Conservation (phyloP, 2,113 vertebrate genomes). For the Tylochromis polylepis region DNA sequence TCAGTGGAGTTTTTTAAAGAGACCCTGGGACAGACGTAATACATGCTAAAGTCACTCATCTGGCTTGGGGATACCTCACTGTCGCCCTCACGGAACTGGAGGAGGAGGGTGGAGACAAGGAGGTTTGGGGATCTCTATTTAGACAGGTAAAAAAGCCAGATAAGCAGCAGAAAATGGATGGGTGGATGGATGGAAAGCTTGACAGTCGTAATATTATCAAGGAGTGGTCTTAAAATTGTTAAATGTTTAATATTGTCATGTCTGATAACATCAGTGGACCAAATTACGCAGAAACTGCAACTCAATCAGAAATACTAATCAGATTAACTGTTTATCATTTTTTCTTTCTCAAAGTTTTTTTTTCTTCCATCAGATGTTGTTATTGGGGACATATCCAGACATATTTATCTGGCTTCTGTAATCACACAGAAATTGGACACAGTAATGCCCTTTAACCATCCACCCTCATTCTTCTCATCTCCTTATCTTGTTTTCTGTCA, state of each 20-base stretch:
- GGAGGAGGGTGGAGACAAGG: not conserved
- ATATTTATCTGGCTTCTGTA: not conserved
- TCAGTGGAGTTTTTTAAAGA: not conserved
- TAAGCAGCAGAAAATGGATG: not conserved
- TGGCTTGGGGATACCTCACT: not conserved
- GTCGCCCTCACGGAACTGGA: not conserved
- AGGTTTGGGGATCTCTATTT: not conserved
- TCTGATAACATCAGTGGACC: not conserved
- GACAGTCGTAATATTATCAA: not conserved
- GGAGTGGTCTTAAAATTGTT: not conserved
- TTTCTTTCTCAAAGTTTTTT: not conserved
- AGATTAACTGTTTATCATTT: not conserved
- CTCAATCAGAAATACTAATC: not conserved
- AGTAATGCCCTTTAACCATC: constrained; percentile 2
- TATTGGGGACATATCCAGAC: not conserved
- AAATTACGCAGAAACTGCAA: not conserved
- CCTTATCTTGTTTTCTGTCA: constrained; percentile 18
- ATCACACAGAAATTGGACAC: not conserved
- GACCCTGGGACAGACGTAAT: not conserved
- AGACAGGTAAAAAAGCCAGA: not conserved
- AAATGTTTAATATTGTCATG: not conserved
- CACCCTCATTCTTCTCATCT: not conserved
- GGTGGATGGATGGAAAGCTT: not conserved
- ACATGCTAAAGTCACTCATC: not conserved
- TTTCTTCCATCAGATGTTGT: not conserved